Conservation (phyloP, 2,113 vertebrate species). For the Aspidoscelis tigris region DNA sequence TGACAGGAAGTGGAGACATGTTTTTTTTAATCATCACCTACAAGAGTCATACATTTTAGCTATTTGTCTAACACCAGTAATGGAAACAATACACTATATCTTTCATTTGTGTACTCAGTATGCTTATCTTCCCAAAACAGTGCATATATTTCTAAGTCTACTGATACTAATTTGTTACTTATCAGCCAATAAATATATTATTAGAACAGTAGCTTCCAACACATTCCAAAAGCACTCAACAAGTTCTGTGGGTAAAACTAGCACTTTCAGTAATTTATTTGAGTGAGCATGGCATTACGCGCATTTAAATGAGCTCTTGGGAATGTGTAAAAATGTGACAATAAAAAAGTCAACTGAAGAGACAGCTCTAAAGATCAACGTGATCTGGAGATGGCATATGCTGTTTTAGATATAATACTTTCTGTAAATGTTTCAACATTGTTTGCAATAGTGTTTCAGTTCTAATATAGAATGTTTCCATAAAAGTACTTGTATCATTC, state of each 20-base stretch:
- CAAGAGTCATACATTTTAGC: conserved; percentile 61
- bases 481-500: background rate
- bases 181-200: conserved; percentile 25
- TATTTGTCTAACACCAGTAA: conserved; percentile 61
- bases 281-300: background rate
- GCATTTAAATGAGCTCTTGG: background rate
- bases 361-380: background rate
- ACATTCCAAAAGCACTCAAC: conserved; percentile 37
- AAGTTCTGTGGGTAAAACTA: conserved; percentile 4
- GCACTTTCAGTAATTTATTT: background rate
- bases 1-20: too few species aligned
- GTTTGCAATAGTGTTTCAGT: background rate
- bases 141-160: conserved; percentile 39
- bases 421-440: background rate
- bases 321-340: background rate
- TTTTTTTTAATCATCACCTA: conserved; percentile 42
- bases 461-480: too few species aligned
- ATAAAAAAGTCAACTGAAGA: background rate
- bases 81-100: conserved; percentile 49
- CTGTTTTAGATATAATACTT: too few species aligned
- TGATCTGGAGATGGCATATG: background rate
- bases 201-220: conserved; percentile 9
- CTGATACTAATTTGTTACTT: conserved; percentile 19
- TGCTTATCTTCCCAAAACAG: conserved; percentile 31
- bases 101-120: conserved; percentile 55